Evolutionary conservation across 2,797 vertebrate species (phyloP), one percentile per base, ranked within the genome.

Genomic region (Danionella dracula): DNA sequence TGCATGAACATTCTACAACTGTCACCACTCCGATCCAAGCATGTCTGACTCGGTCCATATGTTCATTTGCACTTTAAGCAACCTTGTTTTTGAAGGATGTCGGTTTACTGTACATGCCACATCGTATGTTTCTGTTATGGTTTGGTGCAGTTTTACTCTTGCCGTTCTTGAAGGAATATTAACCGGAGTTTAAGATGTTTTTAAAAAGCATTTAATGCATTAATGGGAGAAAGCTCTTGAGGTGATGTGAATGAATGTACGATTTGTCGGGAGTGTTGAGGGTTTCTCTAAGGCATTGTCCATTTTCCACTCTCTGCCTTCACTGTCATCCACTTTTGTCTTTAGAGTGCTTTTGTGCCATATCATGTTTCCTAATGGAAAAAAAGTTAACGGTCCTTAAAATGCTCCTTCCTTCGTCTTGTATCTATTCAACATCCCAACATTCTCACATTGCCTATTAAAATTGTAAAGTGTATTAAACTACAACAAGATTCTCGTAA

Each of bases 321-420:
- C n/a, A n/a, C n/a, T 80, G 84, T 84, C 82, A 79, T 76, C 84
- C 82, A 74, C 6, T 3, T 23, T 60, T 5, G 32, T 45, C 58
- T 77, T 72, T 86, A 80, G 79, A 79, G 79, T 68, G 70, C 64
- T 89, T 89, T 89, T 82, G 89, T 92, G 89, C 90, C 91, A 92
- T 89, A 67, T 70, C 55, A 80, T 82, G 71, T 71, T 77, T 84
- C 71, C 87, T 86, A 85, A 77, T 79, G 86, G 37, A 32, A 54
- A 38, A 49, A 46, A 53, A 42, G 54, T 29, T 56, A 57, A 64
- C 31, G 19, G 40, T 58, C 46, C 46, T 49, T 35, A 59, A 67
- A 71, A 57, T 59, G 87, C 82, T 81, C 72, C 72, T 68, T 58
- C 61, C 53, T 75, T 85, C 82, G 83, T 82, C 80, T 67, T 88